phyloP scores from a whole-genome alignment of 1,140 invertebrate species.

The Ptiloglossa arizonensis region DNA sequence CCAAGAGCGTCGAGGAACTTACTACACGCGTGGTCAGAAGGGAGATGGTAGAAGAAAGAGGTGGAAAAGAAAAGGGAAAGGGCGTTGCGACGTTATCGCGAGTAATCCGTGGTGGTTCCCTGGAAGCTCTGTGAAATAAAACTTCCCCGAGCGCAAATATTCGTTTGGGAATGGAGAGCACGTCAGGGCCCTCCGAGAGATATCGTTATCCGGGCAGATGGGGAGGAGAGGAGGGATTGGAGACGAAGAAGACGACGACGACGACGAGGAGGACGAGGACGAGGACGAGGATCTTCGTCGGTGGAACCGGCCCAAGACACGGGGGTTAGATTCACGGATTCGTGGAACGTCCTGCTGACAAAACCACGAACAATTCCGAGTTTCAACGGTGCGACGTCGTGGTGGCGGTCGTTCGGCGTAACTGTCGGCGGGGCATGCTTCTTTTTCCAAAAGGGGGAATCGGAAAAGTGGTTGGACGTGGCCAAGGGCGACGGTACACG shows the following conservation, averaged over 20 bases:
- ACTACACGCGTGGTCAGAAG: background rate
- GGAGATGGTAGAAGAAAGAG: background rate
- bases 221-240: too few relatives aligned
- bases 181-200: conserved; percentile 55
- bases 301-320: conserved; percentile 37
- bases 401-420: conserved; percentile 34
- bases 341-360: conserved; percentile 62
- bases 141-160: conserved; percentile 29
- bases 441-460: conserved; percentile 34
- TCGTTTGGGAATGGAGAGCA: conserved; percentile 60
- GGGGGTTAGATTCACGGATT: conserved; percentile 54
- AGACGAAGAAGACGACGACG: too few relatives aligned
- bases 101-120: conserved; percentile 27
- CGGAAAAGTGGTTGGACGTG: conserved; percentile 41
- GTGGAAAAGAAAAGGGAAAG: background rate
- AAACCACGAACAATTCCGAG: conserved; percentile 58
- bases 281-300: too few relatives aligned
- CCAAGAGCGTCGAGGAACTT: background rate
- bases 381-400: conserved; percentile 13
- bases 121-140: background rate
- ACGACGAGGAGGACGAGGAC: too few relatives aligned
- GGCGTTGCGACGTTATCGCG: conserved; percentile 15
- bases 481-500: background rate
- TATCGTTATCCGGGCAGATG: conserved; percentile 30
- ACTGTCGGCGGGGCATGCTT: conserved; percentile 36